Base-by-base conservation (phyloP, 2,113 vertebrate species). In the Myotis lucifugus region DNA sequence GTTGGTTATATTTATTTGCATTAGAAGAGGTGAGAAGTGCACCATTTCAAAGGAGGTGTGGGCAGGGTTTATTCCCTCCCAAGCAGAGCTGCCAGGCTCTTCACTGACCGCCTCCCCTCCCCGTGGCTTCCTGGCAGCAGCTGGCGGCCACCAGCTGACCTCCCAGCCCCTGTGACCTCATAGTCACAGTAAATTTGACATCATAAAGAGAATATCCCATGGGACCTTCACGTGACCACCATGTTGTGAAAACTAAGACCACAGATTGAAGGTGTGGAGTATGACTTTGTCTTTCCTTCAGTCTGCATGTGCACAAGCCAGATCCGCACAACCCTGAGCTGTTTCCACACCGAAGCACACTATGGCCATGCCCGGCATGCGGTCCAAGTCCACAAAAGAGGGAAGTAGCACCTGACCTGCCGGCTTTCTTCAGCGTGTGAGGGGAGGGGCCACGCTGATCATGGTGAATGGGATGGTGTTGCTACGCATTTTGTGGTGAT, bases 201-300 rank as follows among this genome's bases (percentile, higher is more conserved):
- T 97, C 97, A 95, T 67, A 94, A 92, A 88, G 77, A 73, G 46
- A 73, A 25, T 13, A 1, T 54, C 76, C 64, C 48, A 3, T 23
- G 23, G 50, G 27, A 9, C 61, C 42, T 42, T 32, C 42, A 52
- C 0, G 21, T 67, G 14, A 81, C 67, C 72, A 93, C 27, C 95
- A 95, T 92, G 90, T 56, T 94, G 34, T 95, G 70, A 95, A 97
- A 94, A 82, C 90, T 70, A 92, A 97, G 92, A 83, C 66, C 94
- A 46, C 42, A 85, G 61, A 50, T 67, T 84, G 48, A 23, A 34
- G 84, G 85, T 72, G 88, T 78, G 85, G 96, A 82, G 54, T 85
- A 94, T 95, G 95, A 69, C 56, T 94, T 85, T 85, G 77, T 90
- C 54, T 77, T 66, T 81, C 73, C 42, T 78, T 42, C 54, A 82